Conservation (phyloP, 2,888 invertebrate species). For the Meteorus cinctellus region DNA sequence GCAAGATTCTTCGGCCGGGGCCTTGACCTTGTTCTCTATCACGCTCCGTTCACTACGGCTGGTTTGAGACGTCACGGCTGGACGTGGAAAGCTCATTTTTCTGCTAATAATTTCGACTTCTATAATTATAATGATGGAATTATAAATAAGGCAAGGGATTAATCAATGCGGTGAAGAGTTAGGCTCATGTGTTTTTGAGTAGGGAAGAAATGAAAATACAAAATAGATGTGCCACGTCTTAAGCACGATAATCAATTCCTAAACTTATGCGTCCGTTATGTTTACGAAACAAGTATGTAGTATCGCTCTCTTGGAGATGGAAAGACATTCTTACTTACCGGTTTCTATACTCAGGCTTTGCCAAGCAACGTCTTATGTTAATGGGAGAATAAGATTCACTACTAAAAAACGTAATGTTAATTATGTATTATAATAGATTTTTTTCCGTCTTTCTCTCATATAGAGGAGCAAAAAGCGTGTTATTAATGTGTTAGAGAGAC, state of each 20-base stretch:
- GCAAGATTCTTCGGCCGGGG: slow-evolving; percentile 3
- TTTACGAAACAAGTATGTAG: slow-evolving; percentile 25
- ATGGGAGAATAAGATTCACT: background rate
- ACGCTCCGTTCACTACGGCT: slow-evolving; percentile 20
- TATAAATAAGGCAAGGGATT: background rate
- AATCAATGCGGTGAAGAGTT: background rate
- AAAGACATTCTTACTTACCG: slow-evolving; percentile 28
- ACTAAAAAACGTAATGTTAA: background rate
- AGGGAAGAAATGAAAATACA: background rate
- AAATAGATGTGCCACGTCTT: slow-evolving; percentile 16
- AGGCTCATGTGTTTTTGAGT: background rate
- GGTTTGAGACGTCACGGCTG: slow-evolving; percentile 20
- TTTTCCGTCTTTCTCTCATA: background rate
- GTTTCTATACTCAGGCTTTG: slow-evolving; percentile 18
- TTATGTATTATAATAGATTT: background rate
- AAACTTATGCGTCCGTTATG: slow-evolving; percentile 26
- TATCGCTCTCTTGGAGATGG: slow-evolving; percentile 18
- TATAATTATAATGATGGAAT: background rate
- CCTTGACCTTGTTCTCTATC: slow-evolving; percentile 41
- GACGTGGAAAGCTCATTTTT: slow-evolving; percentile 1
- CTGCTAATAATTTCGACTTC: background rate
- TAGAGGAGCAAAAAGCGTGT: background rate
- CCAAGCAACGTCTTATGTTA: slow-evolving; percentile 5
- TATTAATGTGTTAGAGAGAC: background rate
- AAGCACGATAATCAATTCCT: slow-evolving; percentile 28